phyloP scores from a whole-genome alignment of 2,113 vertebrate species.

The Carlito syrichta region DNA sequence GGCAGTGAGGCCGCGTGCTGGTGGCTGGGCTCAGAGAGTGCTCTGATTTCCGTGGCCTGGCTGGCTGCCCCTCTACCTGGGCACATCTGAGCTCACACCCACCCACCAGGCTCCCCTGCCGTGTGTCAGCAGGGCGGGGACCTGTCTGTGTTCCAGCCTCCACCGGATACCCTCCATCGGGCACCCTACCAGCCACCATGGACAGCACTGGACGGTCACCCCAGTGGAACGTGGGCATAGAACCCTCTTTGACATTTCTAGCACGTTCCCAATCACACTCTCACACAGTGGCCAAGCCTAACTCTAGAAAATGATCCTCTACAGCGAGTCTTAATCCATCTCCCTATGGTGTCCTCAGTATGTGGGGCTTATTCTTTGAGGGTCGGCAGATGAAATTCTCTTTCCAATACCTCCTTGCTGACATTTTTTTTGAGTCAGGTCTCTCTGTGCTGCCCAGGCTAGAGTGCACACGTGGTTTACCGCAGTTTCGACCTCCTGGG shows the following conservation, averaged over 20 bases:
- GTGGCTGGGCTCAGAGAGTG: accelerated
- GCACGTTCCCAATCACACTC: neutral
- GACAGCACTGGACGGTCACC: neutral
- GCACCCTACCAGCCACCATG: neutral
- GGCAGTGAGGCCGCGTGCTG: accelerated
- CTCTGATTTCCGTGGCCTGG: neutral
- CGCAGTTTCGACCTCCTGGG: no score
- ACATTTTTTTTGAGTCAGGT: no score
- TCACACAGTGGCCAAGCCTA: accelerated
- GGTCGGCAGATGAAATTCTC: neutral
- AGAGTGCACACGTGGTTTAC: no score
- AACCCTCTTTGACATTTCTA: neutral
- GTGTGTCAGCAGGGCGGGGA: neutral
- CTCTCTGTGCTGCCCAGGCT: no score
- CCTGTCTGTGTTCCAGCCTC: neutral
- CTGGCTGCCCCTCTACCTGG: neutral
- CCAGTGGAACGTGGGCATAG: accelerated
- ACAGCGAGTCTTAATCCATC: accelerated
- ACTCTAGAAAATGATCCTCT: neutral
- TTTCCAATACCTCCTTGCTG: neutral
- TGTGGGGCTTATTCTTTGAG: neutral
- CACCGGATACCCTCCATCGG: accelerated
- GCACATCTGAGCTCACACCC: neutral
- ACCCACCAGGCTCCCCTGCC: neutral
- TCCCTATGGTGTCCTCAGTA: accelerated